phyloP scores from a whole-genome alignment of 2,113 vertebrate genomes.

The Hepsetus odoe region DNA sequence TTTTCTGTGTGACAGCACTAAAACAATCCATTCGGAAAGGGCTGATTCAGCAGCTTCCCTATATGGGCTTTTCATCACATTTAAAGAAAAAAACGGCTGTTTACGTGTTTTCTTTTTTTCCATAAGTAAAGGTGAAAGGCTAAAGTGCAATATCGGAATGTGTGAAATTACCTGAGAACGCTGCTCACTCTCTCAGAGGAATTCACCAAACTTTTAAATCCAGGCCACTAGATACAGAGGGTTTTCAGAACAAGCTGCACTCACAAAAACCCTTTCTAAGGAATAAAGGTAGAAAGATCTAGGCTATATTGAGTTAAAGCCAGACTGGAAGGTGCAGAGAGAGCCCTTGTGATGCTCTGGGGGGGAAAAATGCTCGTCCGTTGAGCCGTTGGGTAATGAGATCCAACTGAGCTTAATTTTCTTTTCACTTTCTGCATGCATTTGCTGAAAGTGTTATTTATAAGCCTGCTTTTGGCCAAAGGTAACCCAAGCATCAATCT shows the following conservation, averaged over 20 bases:
- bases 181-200: too few relatives aligned
- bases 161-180: too few relatives aligned
- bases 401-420: slow-evolving; percentile 42
- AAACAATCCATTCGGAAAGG: too few relatives aligned
- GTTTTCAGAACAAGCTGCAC: too few relatives aligned
- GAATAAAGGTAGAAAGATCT: background rate
- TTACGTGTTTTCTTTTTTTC: too few relatives aligned
- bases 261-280: background rate
- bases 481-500: background rate
- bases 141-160: too few relatives aligned
- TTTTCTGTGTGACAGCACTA: too few relatives aligned
- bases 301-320: background rate
- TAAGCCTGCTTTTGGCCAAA: background rate
- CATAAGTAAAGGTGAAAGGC: too few relatives aligned
- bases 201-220: background rate
- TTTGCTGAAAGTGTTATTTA: slow-evolving; percentile 4
- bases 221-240: background rate
- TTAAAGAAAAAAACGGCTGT: too few relatives aligned
- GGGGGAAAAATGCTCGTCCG: background rate
- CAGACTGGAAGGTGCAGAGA: background rate
- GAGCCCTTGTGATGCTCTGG: slow-evolving; percentile 20
- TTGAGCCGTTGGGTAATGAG: slow-evolving; percentile 28
- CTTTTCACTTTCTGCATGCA: background rate
- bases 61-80: too few relatives aligned
- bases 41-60: too few relatives aligned